Evolutionary conservation across 2,797 vertebrate genomes (phyloP).

Genomic region (Tokudaia tokunoshimensis): DNA sequence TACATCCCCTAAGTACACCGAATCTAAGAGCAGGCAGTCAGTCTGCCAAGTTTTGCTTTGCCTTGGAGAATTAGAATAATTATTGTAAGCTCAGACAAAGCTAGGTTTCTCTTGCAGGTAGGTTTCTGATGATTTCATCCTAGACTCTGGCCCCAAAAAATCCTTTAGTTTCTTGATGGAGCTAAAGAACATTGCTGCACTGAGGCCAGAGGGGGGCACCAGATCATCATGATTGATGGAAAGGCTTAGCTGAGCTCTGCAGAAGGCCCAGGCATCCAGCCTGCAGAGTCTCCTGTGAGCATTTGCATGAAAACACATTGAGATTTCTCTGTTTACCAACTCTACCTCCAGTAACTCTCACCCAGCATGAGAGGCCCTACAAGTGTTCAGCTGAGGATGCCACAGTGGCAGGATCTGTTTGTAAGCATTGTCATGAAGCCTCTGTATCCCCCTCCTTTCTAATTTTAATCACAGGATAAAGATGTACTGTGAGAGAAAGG

Average conservation of each 20-base stretch:
- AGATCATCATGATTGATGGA: constrained; percentile 78
- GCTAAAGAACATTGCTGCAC: constrained; percentile 50
- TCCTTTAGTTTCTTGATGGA: constrained; percentile 42
- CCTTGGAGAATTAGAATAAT: constrained; percentile 66
- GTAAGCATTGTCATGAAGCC: background rate
- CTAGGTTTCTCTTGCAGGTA: constrained; percentile 29
- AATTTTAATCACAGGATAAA: background rate
- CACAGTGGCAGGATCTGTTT: background rate
- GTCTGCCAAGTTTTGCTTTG: constrained; percentile 56
- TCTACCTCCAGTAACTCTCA: constrained; percentile 15
- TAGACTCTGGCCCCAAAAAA: constrained; percentile 33
- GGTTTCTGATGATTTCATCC: constrained; percentile 54
- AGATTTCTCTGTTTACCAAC: constrained; percentile 28
- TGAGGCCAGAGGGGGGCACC: constrained; percentile 78
- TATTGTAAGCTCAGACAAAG: constrained; percentile 50
- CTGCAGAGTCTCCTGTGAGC: constrained; percentile 45
- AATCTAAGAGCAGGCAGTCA: constrained; percentile 59
- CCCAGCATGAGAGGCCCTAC: background rate
- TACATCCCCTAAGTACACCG: constrained; percentile 55
- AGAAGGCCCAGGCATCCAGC: background rate
- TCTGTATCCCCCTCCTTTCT: background rate
- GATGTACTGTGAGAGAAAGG: background rate
- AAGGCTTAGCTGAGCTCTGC: background rate
- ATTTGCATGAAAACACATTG: constrained; percentile 49
- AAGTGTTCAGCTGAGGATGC: background rate